Base-by-base conservation (phyloP, 2,797 vertebrate species). In the Notolepis coatsorum region DNA sequence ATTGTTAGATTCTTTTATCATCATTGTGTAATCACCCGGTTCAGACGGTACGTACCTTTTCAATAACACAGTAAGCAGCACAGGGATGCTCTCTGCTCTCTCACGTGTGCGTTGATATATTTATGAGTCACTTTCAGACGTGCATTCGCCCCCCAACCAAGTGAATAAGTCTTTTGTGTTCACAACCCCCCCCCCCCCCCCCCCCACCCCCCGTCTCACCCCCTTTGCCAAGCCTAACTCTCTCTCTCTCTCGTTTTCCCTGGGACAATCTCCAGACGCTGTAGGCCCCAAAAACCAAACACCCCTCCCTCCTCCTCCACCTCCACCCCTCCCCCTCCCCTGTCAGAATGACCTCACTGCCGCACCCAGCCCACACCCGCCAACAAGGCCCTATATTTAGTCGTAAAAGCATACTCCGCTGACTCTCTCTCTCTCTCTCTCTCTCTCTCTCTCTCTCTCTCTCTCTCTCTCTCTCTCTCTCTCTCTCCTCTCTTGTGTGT, bases 341-440 rank as follows among this genome's bases (percentile, higher is more conserved):
- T 76, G 73, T 73, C 18, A 75, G 75, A 21, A 89, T 91, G 86
- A 91, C 73, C 72, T 91, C 85, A 91, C 77, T 50, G 65, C 84
- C 80, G 31, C 85, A 68, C 83, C 86, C 86, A 63, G 68, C 77
- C 75, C 81, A 76, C 79, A 77, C 82, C 75, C 79, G 35, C 79
- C 77, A 60, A 51, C 58, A 67, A 57, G 54, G 21, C 66, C 65
- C 83, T 91, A 82, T 86, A 86, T 89, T 90, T 88, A 91, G 85
- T 66, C 70, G 71, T 17, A 56, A 73, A 68, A 73, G n/a, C 47
- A 53, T 50, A 38, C 73, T 71, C 64, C 65, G 58, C 72, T 64
- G 24, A 61, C 52, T 73, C 20, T 45, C 15, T 9, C 53, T 41
- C 12, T 46, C 33, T 37, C 9, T 5, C 13, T 39, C 12, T 24